Evolutionary conservation across 2,888 invertebrate species (phyloP), one percentile per base, ranked within the genome.

Genomic region (Ephialtes manifestator): DNA sequence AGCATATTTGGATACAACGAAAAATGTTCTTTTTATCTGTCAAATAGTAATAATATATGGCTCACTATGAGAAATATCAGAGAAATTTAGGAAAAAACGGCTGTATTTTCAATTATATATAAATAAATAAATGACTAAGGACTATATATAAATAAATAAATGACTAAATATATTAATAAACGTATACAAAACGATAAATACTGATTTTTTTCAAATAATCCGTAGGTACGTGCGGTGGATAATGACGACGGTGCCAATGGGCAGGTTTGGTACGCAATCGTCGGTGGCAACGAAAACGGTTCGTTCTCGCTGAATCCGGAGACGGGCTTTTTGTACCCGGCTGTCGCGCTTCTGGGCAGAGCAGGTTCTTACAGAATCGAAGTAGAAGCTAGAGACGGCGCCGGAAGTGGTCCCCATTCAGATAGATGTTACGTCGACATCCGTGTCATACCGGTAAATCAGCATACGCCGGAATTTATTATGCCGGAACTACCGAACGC

Each of bases 261-360:
- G 8, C 96, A 96, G 87, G 96, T 99, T 46, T 95, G 95, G 77
- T 99, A 98, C 92, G 95, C 94, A 46, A 98, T 98, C 70, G 94
- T 96, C 8, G 94, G 95, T 3, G 97, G 97, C 81, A 96, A 97
- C 91, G 96, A 96, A 77, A 95, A 96, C 88, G 95, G 96, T 71
- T 95, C 96, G 0, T 99, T 99, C 93, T 95, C 96, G 31, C 95
- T 99, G 76, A 97, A 98, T 89, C 95, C 96, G 0, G 95, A 95
- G 77, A 96, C 96, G 13, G 99, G 99, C 15, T 97, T 98, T 89
- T 95, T 99, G 46, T 98, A 97, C 93, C 97, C 98, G 0, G 96
- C 96, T 0, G 96, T 96, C 76, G 96, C 97, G 0, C 95, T 99
- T 0, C 91, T 95, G 0, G 97, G 97, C 31, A 96, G 96, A 90